phyloP scores from a whole-genome alignment of 2,797 vertebrate species.

The Sebastes flavidus region DNA sequence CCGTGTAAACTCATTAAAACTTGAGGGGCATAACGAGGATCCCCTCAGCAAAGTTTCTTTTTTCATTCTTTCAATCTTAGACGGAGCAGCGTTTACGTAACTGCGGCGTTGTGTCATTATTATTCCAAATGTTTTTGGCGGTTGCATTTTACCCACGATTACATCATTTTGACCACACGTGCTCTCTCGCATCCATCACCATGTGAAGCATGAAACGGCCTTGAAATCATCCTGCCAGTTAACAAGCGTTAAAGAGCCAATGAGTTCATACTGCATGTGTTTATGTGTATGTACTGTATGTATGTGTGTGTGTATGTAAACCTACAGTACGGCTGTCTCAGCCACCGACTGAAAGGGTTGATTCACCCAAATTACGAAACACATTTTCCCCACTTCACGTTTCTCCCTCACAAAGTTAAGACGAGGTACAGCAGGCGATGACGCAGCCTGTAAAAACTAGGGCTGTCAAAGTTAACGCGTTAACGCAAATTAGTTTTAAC shows the following conservation, averaged over 20 bases:
- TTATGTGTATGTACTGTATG: not conserved
- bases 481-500: no score
- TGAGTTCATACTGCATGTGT: conserved; percentile 6
- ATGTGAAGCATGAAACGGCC: conserved; percentile 31
- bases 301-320: not conserved
- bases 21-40: not conserved
- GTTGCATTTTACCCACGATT: conserved; percentile 40
- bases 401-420: not conserved
- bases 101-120: conserved; percentile 24
- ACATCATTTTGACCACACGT: conserved; percentile 50
- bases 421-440: not conserved
- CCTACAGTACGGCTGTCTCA: not conserved
- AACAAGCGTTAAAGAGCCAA: conserved; percentile 1
- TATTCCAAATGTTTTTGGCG: conserved; percentile 38
- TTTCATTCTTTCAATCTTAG: conserved; percentile 11
- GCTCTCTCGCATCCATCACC: conserved; percentile 20
- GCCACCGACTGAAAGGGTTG: not conserved
- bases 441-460: no score
- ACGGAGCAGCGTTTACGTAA: conserved; percentile 34
- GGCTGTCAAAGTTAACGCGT: no score
- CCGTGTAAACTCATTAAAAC: not conserved
- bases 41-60: conserved; percentile 2
- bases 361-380: not conserved
- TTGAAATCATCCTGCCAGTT: conserved; percentile 35
- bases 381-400: not conserved